phyloP scores from a whole-genome alignment of 2,113 vertebrate genomes.

The Strix aluco region DNA sequence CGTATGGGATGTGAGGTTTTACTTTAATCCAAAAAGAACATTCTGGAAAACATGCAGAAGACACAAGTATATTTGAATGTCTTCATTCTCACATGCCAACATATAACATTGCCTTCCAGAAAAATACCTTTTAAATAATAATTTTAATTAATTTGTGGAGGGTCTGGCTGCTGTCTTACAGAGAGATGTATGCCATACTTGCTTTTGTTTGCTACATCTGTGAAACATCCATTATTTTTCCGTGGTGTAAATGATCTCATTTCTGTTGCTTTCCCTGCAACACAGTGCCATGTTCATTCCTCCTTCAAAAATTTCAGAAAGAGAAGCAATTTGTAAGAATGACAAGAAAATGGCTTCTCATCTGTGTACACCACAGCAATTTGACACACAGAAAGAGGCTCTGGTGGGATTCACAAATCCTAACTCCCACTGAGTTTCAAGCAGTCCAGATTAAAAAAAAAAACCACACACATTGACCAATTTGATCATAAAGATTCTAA shows the following conservation, averaged over 20 bases:
- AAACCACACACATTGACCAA: not conserved
- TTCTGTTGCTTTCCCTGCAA: slow-evolving; percentile 6
- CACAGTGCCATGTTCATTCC: not conserved
- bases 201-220: not conserved
- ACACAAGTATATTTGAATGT: not conserved
- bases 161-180: not conserved
- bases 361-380: slow-evolving; percentile 30
- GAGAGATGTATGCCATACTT: not conserved
- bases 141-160: not conserved
- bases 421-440: not conserved
- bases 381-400: not conserved
- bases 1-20: not conserved
- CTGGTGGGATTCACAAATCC: slow-evolving; percentile 8
- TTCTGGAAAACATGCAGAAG: not conserved
- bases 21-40: not conserved
- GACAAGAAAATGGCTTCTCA: slow-evolving; percentile 55
- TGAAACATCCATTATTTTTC: slow-evolving; percentile 10
- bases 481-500: slow-evolving; percentile 47
- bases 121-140: not conserved
- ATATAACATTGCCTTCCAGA: not conserved
- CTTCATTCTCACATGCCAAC: not conserved
- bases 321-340: slow-evolving; percentile 53
- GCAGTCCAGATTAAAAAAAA: not conserved
- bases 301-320: slow-evolving; percentile 29
- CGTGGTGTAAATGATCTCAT: not conserved